Conservation (phyloP, 2,797 vertebrate species). For the Macropus fuliginosus region DNA sequence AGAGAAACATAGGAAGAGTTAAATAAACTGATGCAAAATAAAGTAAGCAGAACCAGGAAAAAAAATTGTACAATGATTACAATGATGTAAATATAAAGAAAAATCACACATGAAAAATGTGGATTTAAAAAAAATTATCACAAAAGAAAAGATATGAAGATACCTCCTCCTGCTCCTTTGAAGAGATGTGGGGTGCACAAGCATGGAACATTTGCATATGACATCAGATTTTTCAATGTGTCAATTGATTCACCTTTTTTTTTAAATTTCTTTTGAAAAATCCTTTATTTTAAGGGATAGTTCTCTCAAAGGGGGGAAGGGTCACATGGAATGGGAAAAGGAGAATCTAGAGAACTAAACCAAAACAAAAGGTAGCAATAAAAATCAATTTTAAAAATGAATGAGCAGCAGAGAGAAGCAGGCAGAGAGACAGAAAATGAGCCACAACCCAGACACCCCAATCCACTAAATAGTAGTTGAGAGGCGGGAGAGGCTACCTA, state of each 20-base stretch:
- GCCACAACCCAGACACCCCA: neutral
- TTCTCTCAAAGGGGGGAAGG: neutral
- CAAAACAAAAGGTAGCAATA: neutral
- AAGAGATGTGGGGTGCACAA: neutral
- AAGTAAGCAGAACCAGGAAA: neutral
- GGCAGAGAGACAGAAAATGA: neutral
- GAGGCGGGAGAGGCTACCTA: neutral
- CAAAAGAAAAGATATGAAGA: neutral
- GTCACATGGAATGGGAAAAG: neutral
- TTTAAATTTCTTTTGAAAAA: neutral
- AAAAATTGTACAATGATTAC: neutral
- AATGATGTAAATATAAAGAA: neutral
- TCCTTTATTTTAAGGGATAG: slow-evolving; percentile 9
- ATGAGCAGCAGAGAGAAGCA: neutral
- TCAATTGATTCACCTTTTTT: neutral
- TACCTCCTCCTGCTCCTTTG: neutral
- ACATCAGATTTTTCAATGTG: neutral
- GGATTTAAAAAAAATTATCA: neutral
- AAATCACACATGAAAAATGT: neutral
- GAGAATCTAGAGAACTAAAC: neutral
- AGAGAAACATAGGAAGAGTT: neutral
- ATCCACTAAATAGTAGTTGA: neutral
- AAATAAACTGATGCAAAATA: neutral
- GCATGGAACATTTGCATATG: neutral
- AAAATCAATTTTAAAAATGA: neutral